These are phyloP conservation scores for Phenganax subtilis DNA, from an alignment of 92 coral and sea anemone species.

Conservation along the genomic window DNA sequence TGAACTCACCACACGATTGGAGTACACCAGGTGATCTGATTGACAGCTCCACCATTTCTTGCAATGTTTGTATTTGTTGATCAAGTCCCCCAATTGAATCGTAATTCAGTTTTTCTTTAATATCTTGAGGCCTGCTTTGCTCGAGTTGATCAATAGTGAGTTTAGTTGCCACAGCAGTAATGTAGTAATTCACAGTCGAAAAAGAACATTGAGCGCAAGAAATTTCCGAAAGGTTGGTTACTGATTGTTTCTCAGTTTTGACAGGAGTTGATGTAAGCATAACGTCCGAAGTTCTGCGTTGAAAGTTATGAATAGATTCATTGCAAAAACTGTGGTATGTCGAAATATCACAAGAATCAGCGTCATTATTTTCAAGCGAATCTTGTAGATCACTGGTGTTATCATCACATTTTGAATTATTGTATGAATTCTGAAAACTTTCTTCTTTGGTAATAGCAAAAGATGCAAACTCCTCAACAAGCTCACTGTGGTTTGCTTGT, in stretches of 20 bases:
- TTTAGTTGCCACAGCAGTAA: conserved; percentile 68
- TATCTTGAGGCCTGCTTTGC: background rate
- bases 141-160: conserved; percentile 53
- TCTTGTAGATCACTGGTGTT: background rate
- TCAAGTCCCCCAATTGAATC: conserved; percentile 76
- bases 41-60: conserved; percentile 89
- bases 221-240: background rate
- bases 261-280: conserved; percentile 30
- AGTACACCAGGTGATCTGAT: conserved; percentile 72
- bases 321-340: conserved; percentile 23
- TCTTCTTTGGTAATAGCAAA: background rate
- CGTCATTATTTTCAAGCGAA: background rate
- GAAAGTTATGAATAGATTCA: conserved; percentile 1
- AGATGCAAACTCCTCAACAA: conserved; percentile 23
- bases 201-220: conserved; percentile 13
- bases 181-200: conserved; percentile 36
- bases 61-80: conserved; percentile 65
- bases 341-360: background rate
- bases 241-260: background rate
- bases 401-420: conserved; percentile 6
- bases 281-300: background rate
- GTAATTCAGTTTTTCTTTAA: conserved; percentile 54
- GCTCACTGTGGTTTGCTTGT: background rate
- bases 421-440: background rate
- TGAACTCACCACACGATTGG: conserved; percentile 67